These are phyloP conservation scores for Drosophila cardini DNA, from an alignment of 1,140 invertebrate species.

Conservation along the genomic window DNA sequence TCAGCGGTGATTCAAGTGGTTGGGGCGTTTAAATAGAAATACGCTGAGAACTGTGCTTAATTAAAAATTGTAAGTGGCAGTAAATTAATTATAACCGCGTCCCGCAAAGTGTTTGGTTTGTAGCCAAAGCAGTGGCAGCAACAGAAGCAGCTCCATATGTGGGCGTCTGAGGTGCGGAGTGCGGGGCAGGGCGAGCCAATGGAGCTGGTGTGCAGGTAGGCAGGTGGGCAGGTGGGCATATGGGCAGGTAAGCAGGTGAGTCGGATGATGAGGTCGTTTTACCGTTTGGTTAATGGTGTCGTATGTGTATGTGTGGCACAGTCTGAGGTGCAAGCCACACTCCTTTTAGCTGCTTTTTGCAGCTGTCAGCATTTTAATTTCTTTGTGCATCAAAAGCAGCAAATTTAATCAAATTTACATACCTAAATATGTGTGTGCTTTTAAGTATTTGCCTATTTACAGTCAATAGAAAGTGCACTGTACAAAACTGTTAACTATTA, in stretches of 20 bases:
- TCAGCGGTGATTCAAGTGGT: not conserved
- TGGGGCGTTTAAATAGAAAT: conserved; percentile 28
- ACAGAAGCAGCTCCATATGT: conserved; percentile 51
- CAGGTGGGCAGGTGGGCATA: not conserved
- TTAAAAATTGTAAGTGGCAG: conserved; percentile 82
- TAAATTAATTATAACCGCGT: conserved; percentile 79
- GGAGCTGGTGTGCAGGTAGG: too few species aligned
- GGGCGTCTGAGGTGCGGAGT: conserved; percentile 8
- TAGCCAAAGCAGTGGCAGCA: conserved; percentile 38
- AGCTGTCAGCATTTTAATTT: conserved; percentile 53
- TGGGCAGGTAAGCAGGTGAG: not conserved
- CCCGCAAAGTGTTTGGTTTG: conserved; percentile 79
- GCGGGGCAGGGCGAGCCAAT: conserved; percentile 31
- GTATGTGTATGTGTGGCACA: not conserved
- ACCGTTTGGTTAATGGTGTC: conserved; percentile 14
- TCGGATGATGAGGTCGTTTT: conserved; percentile 23
- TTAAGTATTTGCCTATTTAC: conserved; percentile 29
- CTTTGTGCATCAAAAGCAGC: conserved; percentile 71
- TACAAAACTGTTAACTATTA: too few species aligned
- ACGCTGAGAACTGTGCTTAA: conserved; percentile 63
- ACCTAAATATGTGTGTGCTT: conserved; percentile 26
- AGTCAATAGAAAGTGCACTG: too few species aligned
- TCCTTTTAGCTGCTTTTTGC: conserved; percentile 17
- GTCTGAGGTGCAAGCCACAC: not conserved
- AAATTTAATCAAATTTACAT: conserved; percentile 73